These are phyloP conservation scores for Tachysurus vachellii DNA, from an alignment of 2,113 vertebrate species.

Conservation along the genomic window DNA sequence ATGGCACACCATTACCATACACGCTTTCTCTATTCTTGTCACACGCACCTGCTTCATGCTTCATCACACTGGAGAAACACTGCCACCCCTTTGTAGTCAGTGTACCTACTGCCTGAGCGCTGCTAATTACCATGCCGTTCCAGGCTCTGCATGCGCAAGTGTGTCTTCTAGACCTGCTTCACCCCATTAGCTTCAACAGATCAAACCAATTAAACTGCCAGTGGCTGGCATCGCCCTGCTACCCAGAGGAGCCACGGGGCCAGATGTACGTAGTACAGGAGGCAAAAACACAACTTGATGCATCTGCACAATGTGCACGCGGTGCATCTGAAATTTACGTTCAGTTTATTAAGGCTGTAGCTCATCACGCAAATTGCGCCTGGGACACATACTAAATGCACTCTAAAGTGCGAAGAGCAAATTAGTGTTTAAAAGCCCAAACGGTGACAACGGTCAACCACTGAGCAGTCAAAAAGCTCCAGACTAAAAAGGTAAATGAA, in stretches of 20 bases:
- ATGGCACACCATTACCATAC: slow-evolving; percentile 24
- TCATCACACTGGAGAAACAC: slow-evolving; percentile 15
- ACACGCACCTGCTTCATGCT: slow-evolving; percentile 6
- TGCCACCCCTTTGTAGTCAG: slow-evolving; percentile 8
- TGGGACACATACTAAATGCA: not conserved
- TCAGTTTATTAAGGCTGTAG: not conserved
- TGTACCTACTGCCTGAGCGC: not conserved
- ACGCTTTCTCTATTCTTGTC: slow-evolving; percentile 9
- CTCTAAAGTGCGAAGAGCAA: not conserved
- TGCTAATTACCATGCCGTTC: slow-evolving; percentile 32
- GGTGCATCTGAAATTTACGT: not conserved
- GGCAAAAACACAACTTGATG: not conserved
- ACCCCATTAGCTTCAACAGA: slow-evolving; percentile 43
- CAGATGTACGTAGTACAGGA: slow-evolving; percentile 4
- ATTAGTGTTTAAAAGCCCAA: not conserved
- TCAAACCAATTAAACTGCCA: slow-evolving; percentile 38
- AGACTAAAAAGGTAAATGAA: not conserved
- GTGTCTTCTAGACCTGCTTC: slow-evolving; percentile 30
- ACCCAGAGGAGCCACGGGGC: slow-evolving; percentile 5
- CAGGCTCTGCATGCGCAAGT: slow-evolving; percentile 1
- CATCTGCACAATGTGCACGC: not conserved
- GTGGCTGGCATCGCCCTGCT: slow-evolving; percentile 11
- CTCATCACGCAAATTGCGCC: not conserved
- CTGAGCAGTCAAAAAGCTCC: not conserved
- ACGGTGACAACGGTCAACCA: not conserved